Evolutionary conservation across 2,797 vertebrate species (phyloP), one percentile per base, ranked within the genome.

Genomic region (Heliangelus exortis): DNA sequence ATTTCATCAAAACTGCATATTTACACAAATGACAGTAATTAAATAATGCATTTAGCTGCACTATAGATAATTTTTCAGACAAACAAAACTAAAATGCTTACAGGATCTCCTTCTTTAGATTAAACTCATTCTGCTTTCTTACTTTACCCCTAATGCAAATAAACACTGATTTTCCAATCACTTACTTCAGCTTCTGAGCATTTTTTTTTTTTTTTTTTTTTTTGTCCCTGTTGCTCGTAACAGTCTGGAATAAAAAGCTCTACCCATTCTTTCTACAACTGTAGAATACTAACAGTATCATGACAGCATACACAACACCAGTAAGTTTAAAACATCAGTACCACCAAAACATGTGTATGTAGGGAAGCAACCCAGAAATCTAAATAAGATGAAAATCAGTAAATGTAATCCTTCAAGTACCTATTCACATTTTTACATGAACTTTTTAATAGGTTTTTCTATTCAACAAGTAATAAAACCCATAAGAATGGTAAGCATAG

Each of bases 341-440:
- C 48, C 62, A 79, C 36, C 28, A 79, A 28, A 78, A 72, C 19
- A 36, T 3, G 7, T 6, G 29, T 1, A 1, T 1, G 1, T 5
- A 72, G 62, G 12, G 25, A 88, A 84, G 31, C 6, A 82, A 88
- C 28, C 4, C 53, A 57, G 48, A 73, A 73, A 77, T 39, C 59
- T 47, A 71, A 34, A 55, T 26, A 18, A 87, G 45, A 75, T 28
- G 73, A 88, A 87, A 80, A 25, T 57, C 57, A 67, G 1, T 66
- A 80, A 77, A 7, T 61, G 16, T 22, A 55, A 68, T 41, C 18
- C 34, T 93, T 77, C 23, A 53, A 59, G 31, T 28, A 68, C 6
- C 1, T 45, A 57, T 23, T 79, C 34, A 59, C 1, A 15, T 63
- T 71, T 78, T 43, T 4, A 41, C 39, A 80, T 55, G 4, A n/a